Base-by-base conservation (phyloP, 2,113 vertebrate species). In the Oophaga pumilio region DNA sequence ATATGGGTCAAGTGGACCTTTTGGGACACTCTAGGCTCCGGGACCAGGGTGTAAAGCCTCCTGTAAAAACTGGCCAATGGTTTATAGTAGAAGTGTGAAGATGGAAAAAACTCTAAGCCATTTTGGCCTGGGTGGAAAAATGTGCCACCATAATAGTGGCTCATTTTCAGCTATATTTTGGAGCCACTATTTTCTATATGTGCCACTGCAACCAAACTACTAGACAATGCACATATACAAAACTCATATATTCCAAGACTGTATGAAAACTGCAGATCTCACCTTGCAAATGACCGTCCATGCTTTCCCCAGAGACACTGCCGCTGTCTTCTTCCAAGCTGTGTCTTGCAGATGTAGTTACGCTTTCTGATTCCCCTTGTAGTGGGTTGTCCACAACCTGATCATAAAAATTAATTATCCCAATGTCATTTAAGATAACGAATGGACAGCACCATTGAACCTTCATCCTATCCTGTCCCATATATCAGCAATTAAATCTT, bases 251-350 rank as follows among this genome's bases (percentile, higher is more conserved):
- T 60, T 1, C 53, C 18, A 33, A 28, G 52, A n/a, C 11, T 22
- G 52, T 20, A 28, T 28, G 10, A 43, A 7, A 43, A n/a, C 22
- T 50, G 6, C 22, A 26, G 33, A 17, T 13, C 92, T 91, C 90
- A 98, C 98, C 97, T 89, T 97, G 97, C 89, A 96, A 93, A 82
- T 95, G 94, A 69, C 97, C 95, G 5, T 98, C 97, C 4, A 97
- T 92, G 91, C 96, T 98, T 89, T 98, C 97, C 86, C 96, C 95
- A 0, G 97, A 98, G 74, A 97, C 92, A 86, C 95, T 95, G 90
- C 89, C 93, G 0, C 95, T 95, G 90, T 98, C 97, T 18, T 99
- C 98, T 24, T 99, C 97, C 49, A 94, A 90, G 86, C 93, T 93
- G 91, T 96, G 92, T 64, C 94, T 91, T 89, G 85, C n/a, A 85